Evolutionary conservation across 2,888 invertebrate genomes (phyloP), one percentile per base, ranked within the genome.

Genomic region (Bruchidius siliquastri): DNA sequence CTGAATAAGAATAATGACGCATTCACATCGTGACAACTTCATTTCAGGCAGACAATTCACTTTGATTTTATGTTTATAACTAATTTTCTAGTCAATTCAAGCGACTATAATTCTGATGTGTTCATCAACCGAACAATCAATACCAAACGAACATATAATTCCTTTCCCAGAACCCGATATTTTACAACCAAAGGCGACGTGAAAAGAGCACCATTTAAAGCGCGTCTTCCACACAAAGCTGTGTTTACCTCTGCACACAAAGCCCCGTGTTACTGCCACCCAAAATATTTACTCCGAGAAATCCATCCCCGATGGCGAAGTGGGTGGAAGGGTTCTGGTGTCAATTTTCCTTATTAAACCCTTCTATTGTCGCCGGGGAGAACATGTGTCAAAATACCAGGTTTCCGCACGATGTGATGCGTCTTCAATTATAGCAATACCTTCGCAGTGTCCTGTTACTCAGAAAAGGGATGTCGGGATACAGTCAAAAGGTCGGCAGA

Each of bases 321-420:
- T 67, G 70, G 49, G 49, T 49, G 49, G 49, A 49, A 49, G 49
- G 49, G 49, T 49, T 49, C 49, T 1, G 74, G 70, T 30, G 69
- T 72, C 30, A 70, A 22, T 70, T 74, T 72, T 68, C 70, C 69
- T 70, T 67, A 74, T 74, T 72, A 72, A 74, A 74, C 70, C 26
- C 22, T 26, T 74, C 72, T 70, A 69, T 69, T 74, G 72, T 74
- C 70, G 70, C 70, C 22, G 22, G 18, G 49, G 1, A 13, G 49
- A 49, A 49, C 49, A 49, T 49, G 71, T 73, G 73, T 73, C 73
- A 70, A 73, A 73, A 73, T 73, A 73, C n/a, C 22, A 71, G 22
- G 49, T 67, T 66, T 30, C 20, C 21, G 70, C 10, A 18, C 32
- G 21, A 30, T 26, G 26, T 70, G 26, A 49, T 66, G 66, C 18